Base-by-base conservation (phyloP, 2,797 vertebrate species). In the Heliangelus exortis region DNA sequence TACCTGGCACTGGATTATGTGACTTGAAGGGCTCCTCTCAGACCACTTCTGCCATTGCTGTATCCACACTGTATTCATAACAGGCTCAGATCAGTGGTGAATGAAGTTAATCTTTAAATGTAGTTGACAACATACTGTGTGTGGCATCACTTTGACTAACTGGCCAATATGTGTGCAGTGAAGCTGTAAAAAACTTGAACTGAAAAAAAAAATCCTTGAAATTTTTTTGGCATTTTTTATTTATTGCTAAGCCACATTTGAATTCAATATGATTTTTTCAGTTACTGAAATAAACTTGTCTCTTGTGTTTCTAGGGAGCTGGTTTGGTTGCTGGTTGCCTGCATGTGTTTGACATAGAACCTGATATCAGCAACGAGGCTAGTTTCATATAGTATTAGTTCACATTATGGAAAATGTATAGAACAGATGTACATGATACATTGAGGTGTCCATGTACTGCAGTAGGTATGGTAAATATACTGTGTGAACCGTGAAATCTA, bases 321-420 rank as follows among this genome's bases (percentile, higher is more conserved):
- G 5, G 4, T 29, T 78, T 43, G 69, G 16, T 53, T 59, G 51
- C 20, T 66, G 53, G 4, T 41, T 87, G 53, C 14, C 36, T 84
- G 25, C 4, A 2, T 34, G 13, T 71, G 20, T 41, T 77, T 67
- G 34, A 39, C 31, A 5, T 6, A 55, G 15, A 33, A 21, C 6
- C 7, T n/a, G 31, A 23, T 17, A 34, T n/a, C 2, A 1, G 3
- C 1, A 1, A 20, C 39, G n/a, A 73, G 18, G 34, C 9, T 57
- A 5, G 15, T 43, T 63, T 75, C 28, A 4, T 25, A 6, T 3
- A 67, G 47, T 23, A 6, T 72, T 69, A 79, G 15, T 84, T 84
- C 19, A 58, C 19, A 53, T 47, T n/a, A 25, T 51, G 17, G 7
- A 69, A 82, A 59, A 15, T 63, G 3, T n/a, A 1, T 39, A 33